Percentiles rank a stretch among this genome's conserved stretches.
Conservation (phyloP, 1,140 invertebrate genomes). For the Drosophila guanche region DNA sequence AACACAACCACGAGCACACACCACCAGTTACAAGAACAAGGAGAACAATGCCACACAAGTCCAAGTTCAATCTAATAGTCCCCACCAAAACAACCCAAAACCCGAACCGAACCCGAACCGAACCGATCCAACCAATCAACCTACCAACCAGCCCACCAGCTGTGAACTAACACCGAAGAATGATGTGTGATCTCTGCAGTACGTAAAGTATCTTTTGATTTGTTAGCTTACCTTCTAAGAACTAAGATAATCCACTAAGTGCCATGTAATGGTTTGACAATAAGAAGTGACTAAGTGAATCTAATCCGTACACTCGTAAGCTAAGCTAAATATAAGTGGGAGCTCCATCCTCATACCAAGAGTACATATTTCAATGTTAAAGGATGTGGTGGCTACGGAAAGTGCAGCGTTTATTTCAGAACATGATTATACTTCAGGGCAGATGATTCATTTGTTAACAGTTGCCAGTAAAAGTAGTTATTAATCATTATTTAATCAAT, state of each 20-base stretch:
- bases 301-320: no score
- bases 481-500: constrained; percentile 24
- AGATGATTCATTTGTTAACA: no score
- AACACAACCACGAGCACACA: constrained; percentile 26
- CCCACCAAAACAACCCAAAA: constrained; percentile 39
- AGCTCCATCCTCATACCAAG: background rate
- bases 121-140: constrained; percentile 36
- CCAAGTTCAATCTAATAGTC: constrained; percentile 11
- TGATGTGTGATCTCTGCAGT: constrained; percentile 70
- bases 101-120: constrained; percentile 33
- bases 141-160: constrained; percentile 42
- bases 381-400: no score
- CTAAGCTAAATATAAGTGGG: no score
- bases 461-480: no score
- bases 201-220: constrained; percentile 63
- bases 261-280: no score
- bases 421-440: no score
- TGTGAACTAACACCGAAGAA: constrained; percentile 78
- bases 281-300: no score
- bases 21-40: constrained; percentile 20
- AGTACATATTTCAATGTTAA: constrained; percentile 15
- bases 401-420: no score
- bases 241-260: background rate
- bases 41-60: constrained; percentile 23
- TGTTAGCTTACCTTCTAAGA: constrained; percentile 9